These are phyloP conservation scores for Euproctis similis DNA, from an alignment of 2,888 invertebrate genomes.

Conservation along the genomic window DNA sequence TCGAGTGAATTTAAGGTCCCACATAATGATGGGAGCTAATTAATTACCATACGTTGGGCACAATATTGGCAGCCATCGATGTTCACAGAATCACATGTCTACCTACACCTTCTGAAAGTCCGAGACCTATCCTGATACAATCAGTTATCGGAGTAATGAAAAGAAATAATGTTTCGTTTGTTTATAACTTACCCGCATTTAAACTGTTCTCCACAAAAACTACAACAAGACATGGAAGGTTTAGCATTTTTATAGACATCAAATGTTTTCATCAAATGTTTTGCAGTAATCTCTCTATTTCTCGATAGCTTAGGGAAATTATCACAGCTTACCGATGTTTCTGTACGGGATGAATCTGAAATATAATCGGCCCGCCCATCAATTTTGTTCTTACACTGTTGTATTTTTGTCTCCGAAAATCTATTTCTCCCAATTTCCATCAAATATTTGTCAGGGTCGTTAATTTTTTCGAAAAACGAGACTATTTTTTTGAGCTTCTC, in stretches of 20 bases:
- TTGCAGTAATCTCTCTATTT: conserved; percentile 14
- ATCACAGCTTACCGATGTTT: conserved; percentile 35
- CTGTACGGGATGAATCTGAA: conserved; percentile 29
- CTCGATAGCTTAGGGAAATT: too few relatives aligned
- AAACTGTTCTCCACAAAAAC: conserved; percentile 48
- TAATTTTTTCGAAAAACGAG: conserved; percentile 59
- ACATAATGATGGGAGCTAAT: too few relatives aligned
- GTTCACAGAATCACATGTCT: too few relatives aligned
- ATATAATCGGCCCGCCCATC: conserved; percentile 16
- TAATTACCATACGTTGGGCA: too few relatives aligned
- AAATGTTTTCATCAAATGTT: background rate
- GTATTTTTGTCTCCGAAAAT: conserved; percentile 35
- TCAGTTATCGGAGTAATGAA: too few relatives aligned
- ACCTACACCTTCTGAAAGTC: too few relatives aligned
- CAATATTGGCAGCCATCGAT: too few relatives aligned
- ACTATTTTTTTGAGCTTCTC: conserved; percentile 63
- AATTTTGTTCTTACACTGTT: conserved; percentile 18
- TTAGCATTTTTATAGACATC: conserved; percentile 10
- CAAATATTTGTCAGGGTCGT: conserved; percentile 39
- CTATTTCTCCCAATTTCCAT: conserved; percentile 38
- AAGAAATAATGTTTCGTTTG: background rate
- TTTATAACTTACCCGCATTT: conserved; percentile 33
- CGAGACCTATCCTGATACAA: too few relatives aligned
- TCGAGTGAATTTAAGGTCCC: too few relatives aligned
- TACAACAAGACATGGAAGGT: conserved; percentile 40